A percentile compares a stretch with the other conserved stretches of the same genome.
phyloP scores from a whole-genome alignment of 2,113 vertebrate species.

The Lates calcarifer region DNA sequence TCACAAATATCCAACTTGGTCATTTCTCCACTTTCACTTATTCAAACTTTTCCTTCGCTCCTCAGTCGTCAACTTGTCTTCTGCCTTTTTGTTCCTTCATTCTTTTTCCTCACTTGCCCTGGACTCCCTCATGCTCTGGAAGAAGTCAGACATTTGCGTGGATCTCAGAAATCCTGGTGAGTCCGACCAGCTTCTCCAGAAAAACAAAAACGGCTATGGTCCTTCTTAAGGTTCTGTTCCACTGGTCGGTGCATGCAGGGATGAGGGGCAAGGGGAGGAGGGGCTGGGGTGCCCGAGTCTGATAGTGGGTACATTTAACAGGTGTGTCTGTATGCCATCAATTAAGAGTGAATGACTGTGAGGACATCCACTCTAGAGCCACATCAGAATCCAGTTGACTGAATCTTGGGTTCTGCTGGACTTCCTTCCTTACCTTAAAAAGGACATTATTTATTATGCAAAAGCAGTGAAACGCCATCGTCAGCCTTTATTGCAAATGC shows the following conservation, averaged over 20 bases:
- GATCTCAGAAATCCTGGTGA: constrained; percentile 5
- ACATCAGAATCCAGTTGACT: constrained; percentile 85
- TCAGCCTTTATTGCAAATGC: not conserved
- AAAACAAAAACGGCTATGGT: constrained; percentile 18
- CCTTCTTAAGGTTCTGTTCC: constrained; percentile 47
- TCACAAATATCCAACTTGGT: constrained; percentile 47
- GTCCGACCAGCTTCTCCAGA: constrained; percentile 25
- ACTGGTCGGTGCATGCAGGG: constrained; percentile 70
- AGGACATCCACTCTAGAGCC: constrained; percentile 11
- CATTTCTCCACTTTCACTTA: constrained; percentile 18
- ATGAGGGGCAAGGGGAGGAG: constrained; percentile 33
- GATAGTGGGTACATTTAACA: constrained; percentile 3
- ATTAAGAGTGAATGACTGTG: constrained; percentile 1
- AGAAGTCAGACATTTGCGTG: constrained; percentile 8
- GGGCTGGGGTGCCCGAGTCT: constrained; percentile 12
- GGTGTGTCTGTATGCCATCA: constrained; percentile 25
- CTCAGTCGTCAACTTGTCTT: constrained; percentile 41
- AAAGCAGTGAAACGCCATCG: not conserved
- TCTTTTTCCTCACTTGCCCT: not conserved
- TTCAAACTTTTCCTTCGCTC: constrained; percentile 23
- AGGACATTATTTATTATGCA: fast-evolving
- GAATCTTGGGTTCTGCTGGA: constrained; percentile 71
- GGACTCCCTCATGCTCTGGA: constrained; percentile 4
- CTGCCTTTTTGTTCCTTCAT: constrained; percentile 45
- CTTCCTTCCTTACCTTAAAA: constrained; percentile 75